Base-by-base conservation (phyloP, 2,888 invertebrate genomes). In the Caenorhabditis virilis region DNA sequence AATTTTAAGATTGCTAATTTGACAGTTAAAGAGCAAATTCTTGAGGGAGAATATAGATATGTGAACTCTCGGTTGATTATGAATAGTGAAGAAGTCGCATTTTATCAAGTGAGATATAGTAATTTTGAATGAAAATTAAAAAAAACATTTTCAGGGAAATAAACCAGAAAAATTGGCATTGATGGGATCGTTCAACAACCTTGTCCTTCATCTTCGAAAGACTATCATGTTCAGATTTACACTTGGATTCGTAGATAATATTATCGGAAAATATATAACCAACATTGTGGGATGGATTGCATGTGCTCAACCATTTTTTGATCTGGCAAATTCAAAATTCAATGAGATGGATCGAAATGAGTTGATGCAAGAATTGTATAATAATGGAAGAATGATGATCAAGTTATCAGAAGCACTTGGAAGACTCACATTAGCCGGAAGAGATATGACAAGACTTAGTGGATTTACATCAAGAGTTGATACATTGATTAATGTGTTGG, bases 381-480 rank as follows among this genome's bases (percentile, higher is more conserved):
- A 93, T 18, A 93, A 91, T 86, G 98, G 97, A 0, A 88, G 97
- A 41, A 94, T 95, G 93, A 85, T 95, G 82, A 89, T 95, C 7
- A 94, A 95, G 83, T 88, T 98, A 86, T 95, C 97, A 2, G 95
- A 95, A 85, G 95, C 97, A 2, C 93, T 97, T 78, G 97, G 97
- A 0, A 88, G 97, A 36, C 87, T 97, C 46, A 93, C 97, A 2
- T 86, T 95, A 71, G 95, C 97, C 1, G 95, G 95, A 58, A 62
- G 95, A 52, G 95, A 98, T 85, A 87, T 98, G 86, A 93, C 94
- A n/a, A 88, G 93, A 70, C 86, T 97, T 63, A 93, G 95, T 23
- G 97, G 95, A 82, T 93, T 95, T 80, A 97, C 97, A 3, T 89
- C 92, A 0, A 88, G 97, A 45, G 92, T 98, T 43, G 93, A 92